These are phyloP conservation scores for Theristicus caerulescens DNA, from an alignment of 2,113 vertebrate genomes.

Conservation along the genomic window DNA sequence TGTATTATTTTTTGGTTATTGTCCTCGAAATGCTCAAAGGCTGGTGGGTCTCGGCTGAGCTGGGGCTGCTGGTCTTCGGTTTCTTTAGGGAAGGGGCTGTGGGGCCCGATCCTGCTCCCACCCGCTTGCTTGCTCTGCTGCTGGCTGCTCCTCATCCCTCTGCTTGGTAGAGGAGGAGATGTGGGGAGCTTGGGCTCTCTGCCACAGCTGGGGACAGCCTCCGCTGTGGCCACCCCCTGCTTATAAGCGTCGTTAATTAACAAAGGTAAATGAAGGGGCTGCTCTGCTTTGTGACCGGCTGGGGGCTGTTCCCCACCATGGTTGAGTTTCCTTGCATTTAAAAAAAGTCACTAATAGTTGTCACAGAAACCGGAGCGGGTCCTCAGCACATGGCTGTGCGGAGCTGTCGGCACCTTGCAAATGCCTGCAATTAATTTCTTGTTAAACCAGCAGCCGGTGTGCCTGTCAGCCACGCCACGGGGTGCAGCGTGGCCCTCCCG, in stretches of 20 bases:
- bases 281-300: not conserved
- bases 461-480: fast-evolving
- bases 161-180: not conserved
- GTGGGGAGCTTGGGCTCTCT: not conserved
- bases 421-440: not conserved
- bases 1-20: not conserved
- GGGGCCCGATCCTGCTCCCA: not conserved
- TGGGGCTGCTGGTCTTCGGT: not conserved
- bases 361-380: not conserved
- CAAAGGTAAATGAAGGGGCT: not conserved
- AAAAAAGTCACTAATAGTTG: not conserved
- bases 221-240: not conserved
- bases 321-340: not conserved
- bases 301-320: not conserved
- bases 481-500: not conserved
- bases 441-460: not conserved
- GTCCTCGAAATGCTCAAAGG: not conserved
- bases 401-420: not conserved
- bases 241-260: not conserved
- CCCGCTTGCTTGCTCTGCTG: not conserved
- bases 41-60: not conserved
- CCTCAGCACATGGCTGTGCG: fast-evolving
- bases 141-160: not conserved
- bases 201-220: not conserved
- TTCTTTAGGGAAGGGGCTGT: not conserved